Base-by-base conservation (phyloP, 2,797 vertebrate genomes). In the Halcyon chelicuti region DNA sequence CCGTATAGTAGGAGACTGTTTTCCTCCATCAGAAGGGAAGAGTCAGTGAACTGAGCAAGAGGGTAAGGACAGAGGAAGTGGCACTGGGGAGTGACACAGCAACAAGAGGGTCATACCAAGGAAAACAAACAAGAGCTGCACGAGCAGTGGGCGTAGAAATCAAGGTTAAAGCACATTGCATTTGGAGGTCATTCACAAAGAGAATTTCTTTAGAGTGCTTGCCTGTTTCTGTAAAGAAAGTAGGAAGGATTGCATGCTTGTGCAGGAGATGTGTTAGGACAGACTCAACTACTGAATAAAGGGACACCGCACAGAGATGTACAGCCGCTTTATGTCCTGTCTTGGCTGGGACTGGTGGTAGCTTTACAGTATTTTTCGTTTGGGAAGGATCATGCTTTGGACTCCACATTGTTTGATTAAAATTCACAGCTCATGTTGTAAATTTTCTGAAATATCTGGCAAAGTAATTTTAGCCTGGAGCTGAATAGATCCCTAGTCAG, bases 1-100 rank as follows among this genome's bases (percentile, higher is more conserved):
- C 74, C 62, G 90, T 44, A 57, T 68, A 93, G 95, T 93, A 86
- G 26, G 23, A 90, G 67, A 66, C 88, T 97, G 96, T 97, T 97
- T 88, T 93, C 87, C 88, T 67, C 44, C 37, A 42, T 37, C 28
- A 49, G 33, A 66, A 62, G 66, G 85, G 67, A 76, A 89, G 54
- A 71, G 65, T 28, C 3, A 12, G 51, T 72, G 44, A 90, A 58
- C n/a, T 80, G 71, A 83, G 49, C 51, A 23, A 71, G 31, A 60
- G 63, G n/a, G 26, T 61, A 57, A 74, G 62, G 70, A 33, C 19
- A 28, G 65, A 86, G 76, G 84, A 91, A 93, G 23, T 21, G 54
- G 72, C 66, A n/a, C 35, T 52, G 74, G 31, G 33, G 23, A 78
- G 49, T 70, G 70, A 90, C 31, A 54, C 61, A 81, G 67, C 28